Percentiles rank a stretch among this genome's conserved stretches.
Evolutionary conservation across 1,140 invertebrate genomes (phyloP).

Genomic region (Microvelia longipes): DNA sequence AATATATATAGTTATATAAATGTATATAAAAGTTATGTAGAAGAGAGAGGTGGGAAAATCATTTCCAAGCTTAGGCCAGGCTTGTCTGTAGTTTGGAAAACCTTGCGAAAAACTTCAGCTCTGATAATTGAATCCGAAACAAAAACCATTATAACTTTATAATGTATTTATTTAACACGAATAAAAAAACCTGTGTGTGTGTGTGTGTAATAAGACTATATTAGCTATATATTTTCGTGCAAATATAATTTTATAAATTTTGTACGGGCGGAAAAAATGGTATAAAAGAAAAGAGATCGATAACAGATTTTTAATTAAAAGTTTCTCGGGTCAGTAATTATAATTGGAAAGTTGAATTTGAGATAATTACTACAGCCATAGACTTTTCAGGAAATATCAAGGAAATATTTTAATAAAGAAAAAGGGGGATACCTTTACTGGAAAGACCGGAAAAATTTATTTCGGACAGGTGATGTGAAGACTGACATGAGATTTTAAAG

Average conservation of each 20-base stretch:
- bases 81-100: too few species aligned
- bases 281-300: not conserved
- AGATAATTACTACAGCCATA: not conserved
- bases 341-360: not conserved
- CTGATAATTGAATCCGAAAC: not conserved
- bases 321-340: not conserved
- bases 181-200: not conserved
- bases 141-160: not conserved
- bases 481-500: not conserved
- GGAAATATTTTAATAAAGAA: not conserved
- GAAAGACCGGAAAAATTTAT: not conserved
- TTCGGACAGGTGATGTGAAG: conserved; percentile 3
- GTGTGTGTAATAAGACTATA: not conserved
- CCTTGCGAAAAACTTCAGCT: too few species aligned
- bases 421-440: not conserved
- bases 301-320: not conserved
- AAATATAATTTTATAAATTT: not conserved
- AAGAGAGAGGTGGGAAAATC: too few species aligned
- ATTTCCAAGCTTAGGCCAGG: too few species aligned
- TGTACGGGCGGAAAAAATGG: too few species aligned
- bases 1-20: too few species aligned
- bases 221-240: not conserved
- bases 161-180: not conserved
- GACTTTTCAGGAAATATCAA: not conserved
- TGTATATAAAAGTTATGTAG: too few species aligned